These are phyloP conservation scores for Eutrigla gurnardus DNA, from an alignment of 2,797 vertebrate genomes.

Conservation along the genomic window DNA sequence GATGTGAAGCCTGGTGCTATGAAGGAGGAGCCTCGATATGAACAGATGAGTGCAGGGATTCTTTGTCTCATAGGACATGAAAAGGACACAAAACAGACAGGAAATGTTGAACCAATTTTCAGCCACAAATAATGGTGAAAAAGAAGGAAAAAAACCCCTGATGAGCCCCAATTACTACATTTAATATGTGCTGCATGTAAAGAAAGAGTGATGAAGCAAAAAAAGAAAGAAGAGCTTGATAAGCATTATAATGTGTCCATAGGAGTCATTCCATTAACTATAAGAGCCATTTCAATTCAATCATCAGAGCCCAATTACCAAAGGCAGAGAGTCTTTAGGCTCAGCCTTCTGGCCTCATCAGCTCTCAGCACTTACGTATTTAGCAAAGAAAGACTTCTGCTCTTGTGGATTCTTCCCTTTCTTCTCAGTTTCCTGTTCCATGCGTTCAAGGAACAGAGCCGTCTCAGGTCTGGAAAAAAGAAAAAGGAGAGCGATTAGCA, in stretches of 20 bases:
- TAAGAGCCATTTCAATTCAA: background rate
- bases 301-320: constrained; percentile 24
- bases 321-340: constrained; percentile 4
- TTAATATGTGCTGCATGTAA: constrained; percentile 1
- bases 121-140: background rate
- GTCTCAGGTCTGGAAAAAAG: constrained; percentile 88
- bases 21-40: background rate
- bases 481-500: constrained; percentile 36
- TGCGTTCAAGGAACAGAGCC: constrained; percentile 88
- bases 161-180: background rate
- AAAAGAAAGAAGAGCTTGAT: constrained; percentile 4
- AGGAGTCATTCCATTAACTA: background rate
- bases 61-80: background rate
- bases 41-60: background rate
- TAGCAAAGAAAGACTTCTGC: constrained; percentile 96
- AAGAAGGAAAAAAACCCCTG: background rate
- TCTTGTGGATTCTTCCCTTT: constrained; percentile 95
- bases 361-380: constrained; percentile 89
- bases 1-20: background rate
- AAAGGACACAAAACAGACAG: background rate
- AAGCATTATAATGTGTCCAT: constrained; percentile 25
- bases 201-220: constrained; percentile 2
- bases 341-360: background rate
- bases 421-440: constrained; percentile 92
- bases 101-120: background rate